phyloP scores from a whole-genome alignment of 92 coral and sea anemone genomes.

The Porites cylindrica region DNA sequence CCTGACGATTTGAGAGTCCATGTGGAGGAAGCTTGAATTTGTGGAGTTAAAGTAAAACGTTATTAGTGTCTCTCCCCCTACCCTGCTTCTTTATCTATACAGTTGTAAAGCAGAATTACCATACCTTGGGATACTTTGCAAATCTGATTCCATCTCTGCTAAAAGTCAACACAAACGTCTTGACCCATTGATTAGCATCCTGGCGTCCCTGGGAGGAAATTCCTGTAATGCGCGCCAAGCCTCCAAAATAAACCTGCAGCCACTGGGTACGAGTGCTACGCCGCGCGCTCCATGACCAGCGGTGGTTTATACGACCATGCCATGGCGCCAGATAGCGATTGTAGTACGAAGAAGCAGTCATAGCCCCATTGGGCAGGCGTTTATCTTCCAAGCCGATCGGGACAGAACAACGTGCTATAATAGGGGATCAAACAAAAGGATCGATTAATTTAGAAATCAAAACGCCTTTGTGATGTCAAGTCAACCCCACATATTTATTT shows the following conservation, averaged over 20 bases:
- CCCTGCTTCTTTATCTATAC: too few species aligned
- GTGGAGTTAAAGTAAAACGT: too few species aligned
- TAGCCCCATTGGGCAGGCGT: constrained; percentile 64
- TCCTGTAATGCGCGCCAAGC: constrained; percentile 69
- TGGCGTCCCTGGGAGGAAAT: constrained; percentile 84
- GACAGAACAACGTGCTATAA: constrained; percentile 35
- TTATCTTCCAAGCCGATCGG: constrained; percentile 75
- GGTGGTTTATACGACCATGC: constrained; percentile 71
- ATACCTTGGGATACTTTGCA: constrained; percentile 41
- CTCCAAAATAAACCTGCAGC: constrained; percentile 83
- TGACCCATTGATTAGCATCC: constrained; percentile 92
- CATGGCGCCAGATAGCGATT: constrained; percentile 63
- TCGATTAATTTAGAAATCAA: neutral
- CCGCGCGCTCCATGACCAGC: constrained; percentile 84
- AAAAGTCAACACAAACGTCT: constrained; percentile 69
- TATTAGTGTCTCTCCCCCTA: too few species aligned
- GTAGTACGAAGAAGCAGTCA: constrained; percentile 69
- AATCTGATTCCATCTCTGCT: constrained; percentile 76
- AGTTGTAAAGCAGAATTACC: too few species aligned
- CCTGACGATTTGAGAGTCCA: too few species aligned
- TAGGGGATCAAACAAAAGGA: neutral
- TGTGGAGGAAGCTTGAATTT: too few species aligned
- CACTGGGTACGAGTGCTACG: constrained; percentile 74
- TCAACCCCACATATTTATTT: too few species aligned
- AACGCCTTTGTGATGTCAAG: too few species aligned